Percentiles rank a stretch among this genome's conserved stretches.
phyloP scores from a whole-genome alignment of 53 echinoderm and acorn worm species.

The Apostichopus leukothele region DNA sequence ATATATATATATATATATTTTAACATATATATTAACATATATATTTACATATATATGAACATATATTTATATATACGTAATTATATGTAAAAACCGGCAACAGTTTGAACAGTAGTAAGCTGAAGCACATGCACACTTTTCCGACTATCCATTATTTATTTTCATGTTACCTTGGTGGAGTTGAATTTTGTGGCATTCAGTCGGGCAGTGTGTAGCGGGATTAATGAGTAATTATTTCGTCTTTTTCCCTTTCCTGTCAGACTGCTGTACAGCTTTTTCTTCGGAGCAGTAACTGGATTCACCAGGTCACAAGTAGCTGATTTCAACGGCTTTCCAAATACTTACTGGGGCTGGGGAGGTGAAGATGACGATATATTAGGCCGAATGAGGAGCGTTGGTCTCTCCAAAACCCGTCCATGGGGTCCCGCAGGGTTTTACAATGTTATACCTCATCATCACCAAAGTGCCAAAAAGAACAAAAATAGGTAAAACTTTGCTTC shows the following conservation, averaged over 20 bases:
- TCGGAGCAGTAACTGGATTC: conserved; percentile 90
- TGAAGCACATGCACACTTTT: too few relatives aligned
- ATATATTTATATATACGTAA: too few relatives aligned
- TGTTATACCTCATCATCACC: conserved; percentile 82
- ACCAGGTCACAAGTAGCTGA: conserved; percentile 75
- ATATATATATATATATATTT: too few relatives aligned
- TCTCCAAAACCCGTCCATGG: conserved; percentile 79
- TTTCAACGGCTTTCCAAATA: conserved; percentile 91
- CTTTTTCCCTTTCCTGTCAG: conserved; percentile 48
- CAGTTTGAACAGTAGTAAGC: too few relatives aligned
- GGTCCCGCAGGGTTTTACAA: conserved; percentile 84
- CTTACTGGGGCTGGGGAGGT: conserved; percentile 96
- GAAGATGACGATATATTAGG: conserved; percentile 87
- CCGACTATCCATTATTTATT: too few relatives aligned
- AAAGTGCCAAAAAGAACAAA: conserved; percentile 75
- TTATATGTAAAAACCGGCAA: too few relatives aligned
- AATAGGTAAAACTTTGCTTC: conserved; percentile 59
- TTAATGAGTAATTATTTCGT: neutral
- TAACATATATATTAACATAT: too few relatives aligned
- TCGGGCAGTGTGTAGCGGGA: too few relatives aligned
- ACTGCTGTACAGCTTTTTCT: conserved; percentile 72
- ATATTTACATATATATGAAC: too few relatives aligned
- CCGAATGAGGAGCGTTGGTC: conserved; percentile 59
- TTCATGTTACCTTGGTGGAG: too few relatives aligned
- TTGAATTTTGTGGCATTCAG: too few relatives aligned